Conservation (phyloP, 1,140 invertebrate genomes). For the Rhizoglyphus robini region DNA sequence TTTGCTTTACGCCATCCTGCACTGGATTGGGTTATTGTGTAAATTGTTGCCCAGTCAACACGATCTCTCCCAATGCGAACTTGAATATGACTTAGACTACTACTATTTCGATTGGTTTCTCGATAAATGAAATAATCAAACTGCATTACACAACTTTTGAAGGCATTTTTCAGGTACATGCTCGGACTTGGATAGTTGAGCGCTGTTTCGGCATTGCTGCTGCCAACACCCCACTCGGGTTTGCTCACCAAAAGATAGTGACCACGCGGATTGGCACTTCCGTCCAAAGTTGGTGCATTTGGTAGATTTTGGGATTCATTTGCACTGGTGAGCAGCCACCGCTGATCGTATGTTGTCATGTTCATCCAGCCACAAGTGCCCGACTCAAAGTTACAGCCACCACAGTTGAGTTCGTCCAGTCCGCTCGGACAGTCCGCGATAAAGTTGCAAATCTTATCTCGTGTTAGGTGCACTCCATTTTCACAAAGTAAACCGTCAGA, state of each 20-base stretch:
- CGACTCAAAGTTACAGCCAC: background rate
- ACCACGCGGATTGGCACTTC: background rate
- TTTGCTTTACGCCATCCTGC: constrained; percentile 21
- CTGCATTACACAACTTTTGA: background rate
- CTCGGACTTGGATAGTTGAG: constrained; percentile 6
- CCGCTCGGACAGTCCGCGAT: background rate
- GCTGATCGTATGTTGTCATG: background rate
- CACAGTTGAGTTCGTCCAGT: background rate
- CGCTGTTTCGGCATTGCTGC: background rate
- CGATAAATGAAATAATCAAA: background rate
- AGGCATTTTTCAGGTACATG: background rate
- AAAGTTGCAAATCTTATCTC: background rate
- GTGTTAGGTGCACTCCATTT: background rate
- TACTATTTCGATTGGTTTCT: background rate
- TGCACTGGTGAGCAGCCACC: background rate
- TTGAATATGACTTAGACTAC: background rate
- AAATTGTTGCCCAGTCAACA: background rate
- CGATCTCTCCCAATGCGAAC: background rate
- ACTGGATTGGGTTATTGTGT: background rate
- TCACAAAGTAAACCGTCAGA: background rate
- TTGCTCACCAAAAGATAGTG: constrained; percentile 11
- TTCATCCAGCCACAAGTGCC: background rate
- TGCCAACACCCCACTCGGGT: background rate
- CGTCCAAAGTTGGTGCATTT: background rate
- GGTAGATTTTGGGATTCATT: background rate